These are phyloP conservation scores for Acrobeloides nanus DNA, from an alignment of 2,888 invertebrate genomes.

Conservation along the genomic window DNA sequence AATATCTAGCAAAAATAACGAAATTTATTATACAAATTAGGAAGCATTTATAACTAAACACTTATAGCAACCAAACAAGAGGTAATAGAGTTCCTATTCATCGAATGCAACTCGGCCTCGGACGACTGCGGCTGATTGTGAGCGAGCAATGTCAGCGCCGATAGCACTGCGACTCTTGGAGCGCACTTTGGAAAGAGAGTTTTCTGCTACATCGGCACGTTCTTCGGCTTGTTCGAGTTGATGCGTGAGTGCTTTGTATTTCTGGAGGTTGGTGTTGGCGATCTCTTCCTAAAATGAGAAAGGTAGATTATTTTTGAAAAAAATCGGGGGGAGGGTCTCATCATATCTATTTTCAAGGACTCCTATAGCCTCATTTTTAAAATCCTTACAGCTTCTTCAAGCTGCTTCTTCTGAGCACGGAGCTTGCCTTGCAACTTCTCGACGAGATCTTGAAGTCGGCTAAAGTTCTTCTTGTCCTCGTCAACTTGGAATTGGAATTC, in stretches of 20 bases:
- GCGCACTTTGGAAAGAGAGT: slow-evolving; percentile 57
- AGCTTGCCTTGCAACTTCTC: slow-evolving; percentile 59
- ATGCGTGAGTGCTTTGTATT: slow-evolving; percentile 59
- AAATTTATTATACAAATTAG: too few species aligned
- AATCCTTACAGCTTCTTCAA: slow-evolving; percentile 57
- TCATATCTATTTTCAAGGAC: neutral
- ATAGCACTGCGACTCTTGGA: slow-evolving; percentile 43
- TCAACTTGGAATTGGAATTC: slow-evolving; percentile 59
- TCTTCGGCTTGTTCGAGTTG: slow-evolving; percentile 60
- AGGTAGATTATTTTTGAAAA: too few species aligned
- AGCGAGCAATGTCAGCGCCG: too few species aligned
- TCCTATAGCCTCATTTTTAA: neutral
- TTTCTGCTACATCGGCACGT: slow-evolving; percentile 53
- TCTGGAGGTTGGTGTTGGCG: slow-evolving; percentile 59
- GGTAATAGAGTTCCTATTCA: too few species aligned
- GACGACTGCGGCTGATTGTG: slow-evolving; percentile 46
- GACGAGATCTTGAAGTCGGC: slow-evolving; percentile 57
- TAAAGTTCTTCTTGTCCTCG: slow-evolving; percentile 59
- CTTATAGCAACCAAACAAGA: too few species aligned
- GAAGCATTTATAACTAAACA: too few species aligned
- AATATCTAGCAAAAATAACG: too few species aligned
- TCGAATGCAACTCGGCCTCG: too few species aligned
- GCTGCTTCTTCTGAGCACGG: slow-evolving; percentile 59
- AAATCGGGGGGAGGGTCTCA: too few species aligned
- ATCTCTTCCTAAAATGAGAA: slow-evolving; percentile 56